Evolutionary conservation across 2,797 vertebrate genomes (phyloP).

Genomic region (Urocyon cinereoargenteus): DNA sequence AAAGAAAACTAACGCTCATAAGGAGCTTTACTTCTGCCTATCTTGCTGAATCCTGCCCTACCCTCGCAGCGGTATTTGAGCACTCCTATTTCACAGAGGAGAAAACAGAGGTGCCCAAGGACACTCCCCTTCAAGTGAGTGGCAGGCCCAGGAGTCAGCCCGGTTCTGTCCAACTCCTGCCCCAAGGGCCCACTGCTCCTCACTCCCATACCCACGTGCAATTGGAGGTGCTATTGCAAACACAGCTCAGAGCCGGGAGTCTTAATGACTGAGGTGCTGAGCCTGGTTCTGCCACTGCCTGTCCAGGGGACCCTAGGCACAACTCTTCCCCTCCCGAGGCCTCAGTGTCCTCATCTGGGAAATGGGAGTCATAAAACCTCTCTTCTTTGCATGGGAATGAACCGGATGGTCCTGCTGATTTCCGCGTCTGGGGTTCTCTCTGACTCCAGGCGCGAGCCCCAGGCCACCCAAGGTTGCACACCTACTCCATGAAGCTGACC

Average conservation of each 20-base stretch:
- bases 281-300: background rate
- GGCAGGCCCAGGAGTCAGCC: background rate
- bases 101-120: background rate
- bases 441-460: background rate
- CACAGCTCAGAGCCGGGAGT: background rate
- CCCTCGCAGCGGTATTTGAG: background rate
- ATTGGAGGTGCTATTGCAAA: background rate
- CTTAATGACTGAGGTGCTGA: background rate
- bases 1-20: background rate
- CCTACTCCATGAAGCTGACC: background rate
- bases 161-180: background rate
- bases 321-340: background rate
- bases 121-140: background rate
- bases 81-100: background rate
- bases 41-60: background rate
- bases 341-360: background rate
- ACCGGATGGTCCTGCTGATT: background rate
- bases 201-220: rapidly evolving
- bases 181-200: background rate
- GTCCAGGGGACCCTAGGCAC: background rate
- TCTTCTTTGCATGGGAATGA: background rate
- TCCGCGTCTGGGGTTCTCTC: background rate
- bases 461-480: background rate
- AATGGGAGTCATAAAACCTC: background rate
- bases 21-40: background rate